Evolutionary conservation across 2,888 invertebrate species (phyloP).

Genomic region (Himalopsyche kuldschensis): DNA sequence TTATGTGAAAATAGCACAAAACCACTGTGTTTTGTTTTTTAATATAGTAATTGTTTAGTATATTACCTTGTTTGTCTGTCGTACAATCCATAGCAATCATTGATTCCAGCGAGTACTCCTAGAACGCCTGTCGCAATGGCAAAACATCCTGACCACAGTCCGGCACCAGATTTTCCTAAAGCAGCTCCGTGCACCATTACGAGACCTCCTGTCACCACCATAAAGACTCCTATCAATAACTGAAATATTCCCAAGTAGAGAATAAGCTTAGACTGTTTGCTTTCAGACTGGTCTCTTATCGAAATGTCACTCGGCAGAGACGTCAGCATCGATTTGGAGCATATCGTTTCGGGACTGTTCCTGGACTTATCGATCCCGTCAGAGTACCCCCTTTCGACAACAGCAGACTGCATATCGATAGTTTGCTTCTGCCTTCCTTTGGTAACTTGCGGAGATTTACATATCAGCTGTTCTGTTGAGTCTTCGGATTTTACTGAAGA

Average conservation of each 20-base stretch:
- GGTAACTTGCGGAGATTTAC: constrained; percentile 56
- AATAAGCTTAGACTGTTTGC: constrained; percentile 47
- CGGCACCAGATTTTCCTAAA: constrained; percentile 63
- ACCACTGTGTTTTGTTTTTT: too few relatives aligned
- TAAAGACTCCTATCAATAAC: constrained; percentile 63
- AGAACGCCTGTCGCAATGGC: constrained; percentile 65
- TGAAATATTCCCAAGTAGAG: constrained; percentile 63
- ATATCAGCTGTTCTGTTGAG: constrained; percentile 63
- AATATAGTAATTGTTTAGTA: too few relatives aligned
- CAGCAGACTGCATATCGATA: constrained; percentile 46
- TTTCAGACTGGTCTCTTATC: constrained; percentile 17
- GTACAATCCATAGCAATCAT: constrained; percentile 58
- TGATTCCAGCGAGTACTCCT: constrained; percentile 65
- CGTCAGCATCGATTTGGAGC: constrained; percentile 38
- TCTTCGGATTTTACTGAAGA: constrained; percentile 58
- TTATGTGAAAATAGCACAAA: too few relatives aligned
- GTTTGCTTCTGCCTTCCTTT: constrained; percentile 46
- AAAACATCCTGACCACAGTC: constrained; percentile 69
- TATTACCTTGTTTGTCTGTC: constrained; percentile 39
- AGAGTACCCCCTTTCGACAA: constrained; percentile 45
- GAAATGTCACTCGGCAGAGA: constrained; percentile 36
- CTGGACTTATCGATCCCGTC: constrained; percentile 25
- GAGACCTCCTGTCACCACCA: constrained; percentile 66
- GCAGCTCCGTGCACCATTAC: constrained; percentile 66
- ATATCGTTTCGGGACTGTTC: constrained; percentile 24